Evolutionary conservation across 2,797 vertebrate genomes (phyloP).

Genomic region (Mus caroli): DNA sequence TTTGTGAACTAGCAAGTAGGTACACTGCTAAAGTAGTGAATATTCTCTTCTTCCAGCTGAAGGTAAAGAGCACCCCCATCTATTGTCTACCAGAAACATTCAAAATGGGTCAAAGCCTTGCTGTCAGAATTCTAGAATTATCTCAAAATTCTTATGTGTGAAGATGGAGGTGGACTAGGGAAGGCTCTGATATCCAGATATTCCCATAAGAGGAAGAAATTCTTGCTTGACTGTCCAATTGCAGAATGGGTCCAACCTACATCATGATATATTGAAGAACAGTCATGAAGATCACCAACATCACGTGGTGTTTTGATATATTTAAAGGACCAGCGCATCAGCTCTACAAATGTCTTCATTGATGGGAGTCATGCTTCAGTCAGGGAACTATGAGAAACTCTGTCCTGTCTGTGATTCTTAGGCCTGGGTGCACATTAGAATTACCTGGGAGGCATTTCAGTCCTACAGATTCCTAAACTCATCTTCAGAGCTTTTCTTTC

Average conservation of each 20-base stretch:
- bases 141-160: background rate
- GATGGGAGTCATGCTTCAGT: background rate
- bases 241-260: background rate
- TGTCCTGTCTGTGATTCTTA: too few species aligned
- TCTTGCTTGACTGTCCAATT: background rate
- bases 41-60: background rate
- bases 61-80: background rate
- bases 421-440: background rate
- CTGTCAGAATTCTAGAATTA: constrained; percentile 47
- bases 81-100: background rate
- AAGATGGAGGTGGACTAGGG: background rate
- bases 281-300: background rate
- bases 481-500: constrained; percentile 16
- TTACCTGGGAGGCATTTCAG: background rate
- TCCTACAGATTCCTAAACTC: background rate
- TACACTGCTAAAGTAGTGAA: background rate
- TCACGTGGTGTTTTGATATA: background rate
- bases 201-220: background rate
- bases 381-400: background rate
- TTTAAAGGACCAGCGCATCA: background rate
- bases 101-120: background rate
- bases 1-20: background rate
- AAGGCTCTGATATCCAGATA: background rate
- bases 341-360: background rate
- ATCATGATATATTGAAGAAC: background rate